phyloP scores from a whole-genome alignment of 2,113 vertebrate species.

The Paramisgurnus dabryanus region DNA sequence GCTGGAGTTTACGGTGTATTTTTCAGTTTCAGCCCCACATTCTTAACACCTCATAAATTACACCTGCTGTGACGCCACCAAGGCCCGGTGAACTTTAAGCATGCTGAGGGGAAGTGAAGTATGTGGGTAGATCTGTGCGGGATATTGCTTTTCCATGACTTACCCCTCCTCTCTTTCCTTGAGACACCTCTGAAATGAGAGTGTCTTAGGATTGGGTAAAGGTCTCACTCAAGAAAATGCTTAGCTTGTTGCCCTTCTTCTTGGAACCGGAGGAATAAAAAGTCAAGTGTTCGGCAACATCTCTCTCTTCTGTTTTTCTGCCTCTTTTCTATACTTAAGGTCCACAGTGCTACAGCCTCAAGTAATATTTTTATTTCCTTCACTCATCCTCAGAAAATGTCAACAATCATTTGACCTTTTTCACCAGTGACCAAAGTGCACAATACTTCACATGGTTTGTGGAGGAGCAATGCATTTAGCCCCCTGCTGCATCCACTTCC shows the following conservation, averaged over 20 bases:
- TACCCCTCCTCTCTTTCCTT: neutral
- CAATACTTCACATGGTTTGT: neutral
- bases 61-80: constrained; percentile 64
- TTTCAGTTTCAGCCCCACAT: constrained; percentile 63
- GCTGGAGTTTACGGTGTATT: constrained; percentile 58
- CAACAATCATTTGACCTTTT: no score
- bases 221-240: constrained; percentile 4
- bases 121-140: neutral
- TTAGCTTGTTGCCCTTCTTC: neutral
- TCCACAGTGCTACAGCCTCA: neutral
- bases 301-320: neutral
- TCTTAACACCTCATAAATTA: constrained; percentile 76
- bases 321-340: no score
- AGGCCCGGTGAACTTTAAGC: constrained; percentile 31
- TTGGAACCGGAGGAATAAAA: neutral
- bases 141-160: constrained; percentile 33
- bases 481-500: neutral
- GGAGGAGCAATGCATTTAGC: neutral
- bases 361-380: neutral
- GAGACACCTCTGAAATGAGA: neutral
- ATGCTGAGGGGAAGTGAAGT: constrained; percentile 31
- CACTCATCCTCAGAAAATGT: neutral
- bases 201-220: neutral
- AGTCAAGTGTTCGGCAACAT: no score
- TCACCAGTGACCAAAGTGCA: no score